Base-by-base conservation (phyloP, 2,888 invertebrate genomes). In the Thymelicus lineola region DNA sequence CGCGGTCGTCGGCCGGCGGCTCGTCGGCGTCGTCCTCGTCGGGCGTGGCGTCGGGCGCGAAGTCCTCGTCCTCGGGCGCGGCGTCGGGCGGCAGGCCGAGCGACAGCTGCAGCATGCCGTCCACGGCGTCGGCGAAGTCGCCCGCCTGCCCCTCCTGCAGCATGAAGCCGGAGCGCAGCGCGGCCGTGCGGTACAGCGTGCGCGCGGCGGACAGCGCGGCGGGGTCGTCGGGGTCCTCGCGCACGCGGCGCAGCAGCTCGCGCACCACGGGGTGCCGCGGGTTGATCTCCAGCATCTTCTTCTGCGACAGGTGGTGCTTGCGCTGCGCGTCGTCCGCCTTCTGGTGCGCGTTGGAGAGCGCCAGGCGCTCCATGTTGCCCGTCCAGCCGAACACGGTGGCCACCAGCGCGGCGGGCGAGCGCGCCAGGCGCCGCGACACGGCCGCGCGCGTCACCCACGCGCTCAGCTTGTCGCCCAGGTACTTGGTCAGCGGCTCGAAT, bases 381-480 rank as follows among this genome's bases (percentile, higher is more conserved):
- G 99, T 99, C 99, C 99, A 99, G 77, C 99, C 99, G 92, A 98
- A 99, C 94, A 97, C 97, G 72, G 98, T 97, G 75, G 99, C 99
- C 61, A 99, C 98, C 65, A 99, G 95, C 65, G 99, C 99, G 88
- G 98, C 99, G 0, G 99, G 99, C 7, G 99, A 99, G 82, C 96
- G 97, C 72, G 96, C 96, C 71, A 99, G 94, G 70, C 99, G 95
- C 79, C 98, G 97, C 3, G 99, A 99, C 35, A 99, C 94, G 66
- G 95, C 94, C 1, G 97, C 98, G 88, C 97, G 98, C 73, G 94
- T 94, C 76, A 97, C 94, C 85, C 95, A 95, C 72, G 97, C 97
- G 86, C 97, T 96, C 14, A 99, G 94, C 38, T 96, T 97, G 60
- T 98, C 97, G 77, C 95, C 95, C 75, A 99, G 93, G 99, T 99